Percentiles rank a stretch among this genome's conserved stretches.
phyloP scores from a whole-genome alignment of 2,888 invertebrate species.

The Mythimna pallens region DNA sequence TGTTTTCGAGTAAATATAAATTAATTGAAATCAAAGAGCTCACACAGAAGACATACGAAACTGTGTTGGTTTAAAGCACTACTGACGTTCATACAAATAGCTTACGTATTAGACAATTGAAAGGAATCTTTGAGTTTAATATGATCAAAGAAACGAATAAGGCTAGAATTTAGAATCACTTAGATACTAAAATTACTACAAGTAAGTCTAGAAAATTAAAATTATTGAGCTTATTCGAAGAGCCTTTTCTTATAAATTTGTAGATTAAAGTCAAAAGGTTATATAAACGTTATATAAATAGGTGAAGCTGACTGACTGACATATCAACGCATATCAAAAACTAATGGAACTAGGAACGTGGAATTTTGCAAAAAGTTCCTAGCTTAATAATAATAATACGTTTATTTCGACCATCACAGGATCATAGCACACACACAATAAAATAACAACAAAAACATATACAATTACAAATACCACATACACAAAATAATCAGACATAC shows the following conservation, averaged over 20 bases:
- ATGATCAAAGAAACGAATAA: conserved; percentile 6
- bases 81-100: not conserved
- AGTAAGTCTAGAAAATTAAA: conserved; percentile 7
- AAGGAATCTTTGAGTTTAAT: not conserved
- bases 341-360: too few relatives aligned
- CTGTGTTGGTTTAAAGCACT: not conserved
- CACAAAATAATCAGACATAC: too few relatives aligned
- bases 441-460: too few relatives aligned
- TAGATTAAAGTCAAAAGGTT: not conserved
- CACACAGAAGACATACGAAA: not conserved
- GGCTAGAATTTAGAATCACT: conserved; percentile 8
- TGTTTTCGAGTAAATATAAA: conserved; percentile 20
- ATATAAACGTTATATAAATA: too few relatives aligned
- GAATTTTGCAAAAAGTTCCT: too few relatives aligned
- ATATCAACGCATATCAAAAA: too few relatives aligned
- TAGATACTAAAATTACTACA: conserved; percentile 3
- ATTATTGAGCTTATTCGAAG: conserved; percentile 4
- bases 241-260: conserved; percentile 1
- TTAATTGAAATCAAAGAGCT: conserved; percentile 22
- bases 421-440: too few relatives aligned
- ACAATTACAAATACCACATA: too few relatives aligned
- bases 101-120: not conserved
- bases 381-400: too few relatives aligned
- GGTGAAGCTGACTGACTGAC: too few relatives aligned
- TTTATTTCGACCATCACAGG: too few relatives aligned